Evolutionary conservation across 2,797 vertebrate genomes (phyloP), one percentile per base, ranked within the genome.

Genomic region (Melanotaenia boesemani): DNA sequence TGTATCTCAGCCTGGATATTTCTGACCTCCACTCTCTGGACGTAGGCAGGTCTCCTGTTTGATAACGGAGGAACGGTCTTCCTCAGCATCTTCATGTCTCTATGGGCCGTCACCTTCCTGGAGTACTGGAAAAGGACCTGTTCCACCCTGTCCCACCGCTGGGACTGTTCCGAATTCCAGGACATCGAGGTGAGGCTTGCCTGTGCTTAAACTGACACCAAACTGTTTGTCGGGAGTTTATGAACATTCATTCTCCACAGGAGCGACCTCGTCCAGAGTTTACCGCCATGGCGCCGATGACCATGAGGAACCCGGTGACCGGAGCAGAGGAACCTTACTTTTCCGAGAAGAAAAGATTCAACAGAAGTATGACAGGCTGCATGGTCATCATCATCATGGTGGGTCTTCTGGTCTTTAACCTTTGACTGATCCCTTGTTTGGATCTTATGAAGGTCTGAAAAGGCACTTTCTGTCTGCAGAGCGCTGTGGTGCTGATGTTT

Each of bases 51-150:
- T 5, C 89, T 94, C 62, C 90, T 96, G 56, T 96, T 95, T 77
- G 96, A 96, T 63, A 95, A 96, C 6, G 94, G 90, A 0, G 94
- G 95, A 0, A 95, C 94, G 0, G 94, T 95, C 15, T 95, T 96
- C 70, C 90, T 96, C 85, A 95, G 95, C 16, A 83, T 96, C 73
- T 96, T 96, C 88, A 94, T 95, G 94, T 94, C 96, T 32, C 90
- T 96, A 65, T 95, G 95, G 96, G 92, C 95, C 0, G 91, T 94
- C 67, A 93, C 93, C 26, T 97, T 96, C 81, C 85, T 96, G 78
- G 95, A 96, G 81, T 95, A 93, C 87, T 95, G 95, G 96, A 96
- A 95, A 76, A 91, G 91, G 50, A 95, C 84, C 0, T 94, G 93
- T 0, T 92, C 93, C 0, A 82, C 85, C 0, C 81, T 96, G 67